Evolutionary conservation across 2,113 vertebrate species (phyloP).

Genomic region (Leptocoma aspasia): DNA sequence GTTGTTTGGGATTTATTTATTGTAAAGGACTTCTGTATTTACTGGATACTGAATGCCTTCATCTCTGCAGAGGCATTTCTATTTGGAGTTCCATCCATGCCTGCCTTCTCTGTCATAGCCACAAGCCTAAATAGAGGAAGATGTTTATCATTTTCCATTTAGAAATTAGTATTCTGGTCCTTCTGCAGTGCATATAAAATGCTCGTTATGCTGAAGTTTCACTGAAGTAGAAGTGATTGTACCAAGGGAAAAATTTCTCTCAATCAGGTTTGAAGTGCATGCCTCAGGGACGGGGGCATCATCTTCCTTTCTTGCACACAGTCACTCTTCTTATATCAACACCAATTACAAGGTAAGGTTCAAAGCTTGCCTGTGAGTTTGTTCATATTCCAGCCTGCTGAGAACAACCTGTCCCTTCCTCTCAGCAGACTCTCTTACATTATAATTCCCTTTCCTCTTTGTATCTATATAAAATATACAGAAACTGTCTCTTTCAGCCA

Average conservation of each 20-base stretch:
- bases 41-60: not conserved
- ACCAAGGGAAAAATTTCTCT: conserved; percentile 30
- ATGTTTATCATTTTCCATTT: conserved; percentile 37
- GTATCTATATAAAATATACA: not conserved
- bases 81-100: not conserved
- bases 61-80: not conserved
- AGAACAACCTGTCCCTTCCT: not conserved
- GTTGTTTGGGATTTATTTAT: not conserved
- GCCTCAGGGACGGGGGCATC: not conserved
- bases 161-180: conserved; percentile 45
- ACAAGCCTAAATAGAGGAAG: conserved; percentile 16
- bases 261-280: conserved; percentile 40
- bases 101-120: not conserved
- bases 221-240: conserved; percentile 32
- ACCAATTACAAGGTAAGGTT: conserved; percentile 5
- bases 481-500: not conserved
- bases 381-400: conserved; percentile 13
- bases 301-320: conserved; percentile 20
- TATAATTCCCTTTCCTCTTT: not conserved
- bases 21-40: not conserved
- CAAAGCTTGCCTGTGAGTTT: conserved; percentile 26
- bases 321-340: conserved; percentile 34
- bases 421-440: not conserved
- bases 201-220: conserved; percentile 1
- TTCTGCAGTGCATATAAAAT: conserved; percentile 16